phyloP scores from a whole-genome alignment of 2,888 invertebrate species.

The Cyrtodaria siliqua region DNA sequence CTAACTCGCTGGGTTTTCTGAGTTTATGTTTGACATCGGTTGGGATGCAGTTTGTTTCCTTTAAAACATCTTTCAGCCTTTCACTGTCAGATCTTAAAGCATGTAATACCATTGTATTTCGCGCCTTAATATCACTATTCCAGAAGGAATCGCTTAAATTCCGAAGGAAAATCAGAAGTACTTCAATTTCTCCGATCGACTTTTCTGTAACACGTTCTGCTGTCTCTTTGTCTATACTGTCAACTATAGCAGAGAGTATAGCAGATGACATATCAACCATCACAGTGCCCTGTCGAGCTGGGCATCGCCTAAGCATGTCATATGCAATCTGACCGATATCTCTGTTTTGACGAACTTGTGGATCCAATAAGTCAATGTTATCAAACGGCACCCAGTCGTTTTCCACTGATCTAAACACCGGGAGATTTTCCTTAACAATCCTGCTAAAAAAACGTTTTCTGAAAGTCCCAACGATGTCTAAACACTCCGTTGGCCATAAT shows the following conservation, averaged over 20 bases:
- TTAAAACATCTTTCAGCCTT: conserved; percentile 17
- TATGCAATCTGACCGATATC: conserved; percentile 22
- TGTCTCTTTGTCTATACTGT: conserved; percentile 8
- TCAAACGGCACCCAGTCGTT: background rate
- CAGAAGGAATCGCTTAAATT: conserved; percentile 17
- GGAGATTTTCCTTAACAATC: background rate
- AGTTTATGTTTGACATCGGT: conserved; percentile 14
- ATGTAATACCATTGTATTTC: conserved; percentile 3
- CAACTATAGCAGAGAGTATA: background rate
- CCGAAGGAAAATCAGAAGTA: conserved; percentile 12
- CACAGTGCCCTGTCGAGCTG: too few relatives aligned
- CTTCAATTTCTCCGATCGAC: conserved; percentile 6
- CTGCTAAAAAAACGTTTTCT: conserved; percentile 4
- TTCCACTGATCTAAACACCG: conserved; percentile 12
- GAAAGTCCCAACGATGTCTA: background rate
- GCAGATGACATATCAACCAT: conserved; percentile 14
- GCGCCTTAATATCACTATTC: background rate
- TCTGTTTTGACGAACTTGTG: conserved; percentile 6
- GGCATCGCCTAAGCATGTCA: background rate
- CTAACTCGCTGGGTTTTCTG: conserved; percentile 64
- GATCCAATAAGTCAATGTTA: conserved; percentile 29
- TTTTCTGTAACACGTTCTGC: background rate
- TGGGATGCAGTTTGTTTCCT: conserved; percentile 35
- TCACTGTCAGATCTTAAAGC: conserved; percentile 9
- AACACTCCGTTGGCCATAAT: background rate